These are phyloP conservation scores for Theristicus caerulescens DNA, from an alignment of 2,113 vertebrate genomes.

Conservation along the genomic window DNA sequence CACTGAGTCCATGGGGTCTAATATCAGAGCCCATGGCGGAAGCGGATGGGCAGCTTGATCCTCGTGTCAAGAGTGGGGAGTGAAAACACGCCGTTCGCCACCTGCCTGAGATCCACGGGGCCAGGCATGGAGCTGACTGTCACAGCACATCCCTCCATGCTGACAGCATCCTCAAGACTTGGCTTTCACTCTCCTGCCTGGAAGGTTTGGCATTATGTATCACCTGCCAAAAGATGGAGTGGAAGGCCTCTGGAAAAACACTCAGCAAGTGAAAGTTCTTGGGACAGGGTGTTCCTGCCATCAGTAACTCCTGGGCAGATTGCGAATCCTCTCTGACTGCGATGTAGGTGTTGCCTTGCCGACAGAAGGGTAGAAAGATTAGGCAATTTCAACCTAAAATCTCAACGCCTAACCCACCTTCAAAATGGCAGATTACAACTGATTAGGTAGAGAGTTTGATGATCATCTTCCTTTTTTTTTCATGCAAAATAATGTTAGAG, in stretches of 20 bases:
- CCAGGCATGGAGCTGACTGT: not conserved
- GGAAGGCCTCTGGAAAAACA: not conserved
- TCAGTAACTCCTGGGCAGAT: not conserved
- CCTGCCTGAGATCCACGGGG: not conserved
- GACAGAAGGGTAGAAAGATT: not conserved
- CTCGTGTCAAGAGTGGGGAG: not conserved
- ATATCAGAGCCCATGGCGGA: not conserved
- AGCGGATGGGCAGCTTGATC: not conserved
- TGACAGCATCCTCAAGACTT: conserved; percentile 16
- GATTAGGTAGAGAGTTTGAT: not conserved
- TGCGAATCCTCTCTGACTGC: not conserved
- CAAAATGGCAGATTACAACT: not conserved
- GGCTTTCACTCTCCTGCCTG: not conserved
- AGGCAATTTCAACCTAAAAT: not conserved
- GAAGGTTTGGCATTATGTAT: not conserved
- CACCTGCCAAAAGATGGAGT: not conserved
- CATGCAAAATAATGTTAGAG: not conserved
- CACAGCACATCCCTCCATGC: not conserved
- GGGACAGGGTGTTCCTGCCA: not conserved
- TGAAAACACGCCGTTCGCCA: accelerated
- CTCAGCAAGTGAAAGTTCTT: not conserved
- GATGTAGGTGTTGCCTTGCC: not conserved
- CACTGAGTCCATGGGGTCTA: not conserved
- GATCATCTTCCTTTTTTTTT: accelerated
- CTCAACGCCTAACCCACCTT: not conserved